Conservation (phyloP, 2,888 invertebrate species). For the Eurytoma adleriae region DNA sequence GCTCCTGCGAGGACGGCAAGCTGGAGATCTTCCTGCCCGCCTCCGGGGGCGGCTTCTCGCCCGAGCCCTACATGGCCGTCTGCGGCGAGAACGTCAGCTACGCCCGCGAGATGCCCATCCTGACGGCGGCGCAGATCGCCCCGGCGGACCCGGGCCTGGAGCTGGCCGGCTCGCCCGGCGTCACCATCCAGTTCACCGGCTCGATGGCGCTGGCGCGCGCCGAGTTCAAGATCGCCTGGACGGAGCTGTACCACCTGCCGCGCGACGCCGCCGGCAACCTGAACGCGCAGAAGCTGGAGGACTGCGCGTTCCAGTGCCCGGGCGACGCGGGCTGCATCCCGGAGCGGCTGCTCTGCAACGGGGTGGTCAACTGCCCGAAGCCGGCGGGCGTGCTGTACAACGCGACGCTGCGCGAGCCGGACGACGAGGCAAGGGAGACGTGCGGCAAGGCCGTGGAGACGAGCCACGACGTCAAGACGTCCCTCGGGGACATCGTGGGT, state of each 20-base stretch:
- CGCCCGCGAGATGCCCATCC: constrained; percentile 87
- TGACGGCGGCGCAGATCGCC: constrained; percentile 86
- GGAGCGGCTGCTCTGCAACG: constrained; percentile 89
- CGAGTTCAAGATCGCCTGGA: constrained; percentile 93
- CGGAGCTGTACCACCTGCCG: constrained; percentile 90
- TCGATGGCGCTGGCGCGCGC: constrained; percentile 88
- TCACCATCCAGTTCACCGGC: constrained; percentile 86
- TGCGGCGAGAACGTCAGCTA: constrained; percentile 92
- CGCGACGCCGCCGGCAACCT: constrained; percentile 88
- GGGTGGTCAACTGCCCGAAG: constrained; percentile 90
- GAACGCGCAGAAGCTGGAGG: constrained; percentile 86
- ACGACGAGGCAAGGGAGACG: constrained; percentile 87
- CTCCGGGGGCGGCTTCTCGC: constrained; percentile 67
- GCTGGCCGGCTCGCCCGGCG: constrained; percentile 67
- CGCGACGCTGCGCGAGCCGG: constrained; percentile 76
- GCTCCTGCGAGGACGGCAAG: constrained; percentile 91
- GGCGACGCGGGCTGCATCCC: constrained; percentile 92
- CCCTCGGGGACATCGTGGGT: constrained; percentile 63
- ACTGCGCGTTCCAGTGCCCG: constrained; percentile 92
- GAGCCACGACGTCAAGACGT: neutral
- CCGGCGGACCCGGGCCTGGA: constrained; percentile 63
- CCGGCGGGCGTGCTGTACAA: constrained; percentile 66
- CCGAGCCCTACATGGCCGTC: constrained; percentile 87
- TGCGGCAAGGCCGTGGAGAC: constrained; percentile 78
- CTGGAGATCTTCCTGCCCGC: constrained; percentile 89